Percentiles rank a stretch among this genome's conserved stretches.
Conservation (phyloP, 2,888 invertebrate genomes). For the Zygothrica quintamaculata region DNA sequence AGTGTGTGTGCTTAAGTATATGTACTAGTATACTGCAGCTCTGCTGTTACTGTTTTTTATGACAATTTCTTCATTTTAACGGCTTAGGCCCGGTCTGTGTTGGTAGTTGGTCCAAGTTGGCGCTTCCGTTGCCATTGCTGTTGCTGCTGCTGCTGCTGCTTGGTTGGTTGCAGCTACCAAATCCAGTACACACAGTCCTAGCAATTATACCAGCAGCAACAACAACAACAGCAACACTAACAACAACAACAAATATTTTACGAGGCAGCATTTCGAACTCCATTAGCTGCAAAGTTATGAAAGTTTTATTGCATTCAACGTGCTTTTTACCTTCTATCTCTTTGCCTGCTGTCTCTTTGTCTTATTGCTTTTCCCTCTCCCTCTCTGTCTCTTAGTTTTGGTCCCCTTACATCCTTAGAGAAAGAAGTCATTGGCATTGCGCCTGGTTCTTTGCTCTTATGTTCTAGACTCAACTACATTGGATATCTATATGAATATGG, state of each 20-base stretch:
- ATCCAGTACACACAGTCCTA: slow-evolving; percentile 57
- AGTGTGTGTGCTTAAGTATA: slow-evolving; percentile 1
- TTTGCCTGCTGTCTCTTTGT: slow-evolving; percentile 10
- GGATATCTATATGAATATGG: slow-evolving; percentile 47
- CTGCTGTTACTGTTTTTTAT: slow-evolving; percentile 60
- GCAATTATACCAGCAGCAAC: slow-evolving; percentile 64
- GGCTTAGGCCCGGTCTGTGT: slow-evolving; percentile 38
- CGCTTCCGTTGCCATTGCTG: slow-evolving; percentile 70
- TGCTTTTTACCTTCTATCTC: slow-evolving; percentile 32
- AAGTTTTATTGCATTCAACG: slow-evolving; percentile 77
- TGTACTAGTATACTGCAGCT: slow-evolving; percentile 49
- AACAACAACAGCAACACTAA: slow-evolving; percentile 9
- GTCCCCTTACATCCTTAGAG: slow-evolving; percentile 4
- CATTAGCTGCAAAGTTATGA: slow-evolving; percentile 78
- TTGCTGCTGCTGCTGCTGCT: too few species aligned
- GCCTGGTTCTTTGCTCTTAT: slow-evolving; percentile 26
- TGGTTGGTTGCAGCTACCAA: slow-evolving; percentile 23
- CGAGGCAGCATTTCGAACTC: slow-evolving; percentile 77
- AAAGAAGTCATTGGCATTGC: slow-evolving; percentile 73
- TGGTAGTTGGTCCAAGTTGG: slow-evolving; percentile 64
- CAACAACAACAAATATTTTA: slow-evolving; percentile 69
- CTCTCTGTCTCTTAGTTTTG: slow-evolving; percentile 27
- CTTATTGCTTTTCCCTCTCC: slow-evolving; percentile 7
- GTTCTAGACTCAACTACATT: slow-evolving; percentile 47
- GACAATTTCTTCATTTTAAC: slow-evolving; percentile 76